Evolutionary conservation across 1,140 invertebrate genomes (phyloP).

Genomic region (Microplitis mediator): DNA sequence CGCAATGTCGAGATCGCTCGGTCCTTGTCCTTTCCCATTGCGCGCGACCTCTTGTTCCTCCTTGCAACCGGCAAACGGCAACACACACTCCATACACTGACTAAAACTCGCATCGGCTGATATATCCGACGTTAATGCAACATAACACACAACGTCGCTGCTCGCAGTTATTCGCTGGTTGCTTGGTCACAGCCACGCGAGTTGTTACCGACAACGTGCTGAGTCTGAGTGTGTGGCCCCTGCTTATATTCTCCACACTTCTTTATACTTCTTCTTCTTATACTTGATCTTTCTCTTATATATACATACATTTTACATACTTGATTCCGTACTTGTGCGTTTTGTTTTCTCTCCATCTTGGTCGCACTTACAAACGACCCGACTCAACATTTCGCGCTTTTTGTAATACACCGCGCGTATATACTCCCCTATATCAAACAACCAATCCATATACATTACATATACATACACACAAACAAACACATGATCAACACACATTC

Average conservation of each 20-base stretch:
- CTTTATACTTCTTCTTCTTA: background rate
- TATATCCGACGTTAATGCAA: slow-evolving; percentile 1
- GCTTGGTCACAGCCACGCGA: slow-evolving; percentile 4
- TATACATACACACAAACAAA: too few species aligned
- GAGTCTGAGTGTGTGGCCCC: slow-evolving; percentile 5
- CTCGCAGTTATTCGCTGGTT: background rate
- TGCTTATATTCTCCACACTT: background rate
- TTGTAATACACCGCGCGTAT: background rate
- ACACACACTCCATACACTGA: background rate
- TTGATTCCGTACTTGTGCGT: background rate
- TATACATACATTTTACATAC: background rate
- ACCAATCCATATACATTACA: background rate
- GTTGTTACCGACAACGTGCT: background rate
- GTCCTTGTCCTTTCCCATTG: background rate
- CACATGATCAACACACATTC: background rate
- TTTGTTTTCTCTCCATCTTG: background rate
- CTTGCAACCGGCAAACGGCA: too few species aligned
- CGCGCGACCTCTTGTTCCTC: background rate
- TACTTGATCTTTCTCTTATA: background rate
- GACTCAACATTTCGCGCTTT: background rate
- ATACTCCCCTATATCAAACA: background rate
- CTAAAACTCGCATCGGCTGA: background rate
- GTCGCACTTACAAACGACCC: background rate
- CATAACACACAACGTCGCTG: background rate
- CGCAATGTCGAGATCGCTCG: background rate